Evolutionary conservation across 2,888 invertebrate genomes (phyloP), one percentile per base, ranked within the genome.

Genomic region (Zaprionus bogoriensis): DNA sequence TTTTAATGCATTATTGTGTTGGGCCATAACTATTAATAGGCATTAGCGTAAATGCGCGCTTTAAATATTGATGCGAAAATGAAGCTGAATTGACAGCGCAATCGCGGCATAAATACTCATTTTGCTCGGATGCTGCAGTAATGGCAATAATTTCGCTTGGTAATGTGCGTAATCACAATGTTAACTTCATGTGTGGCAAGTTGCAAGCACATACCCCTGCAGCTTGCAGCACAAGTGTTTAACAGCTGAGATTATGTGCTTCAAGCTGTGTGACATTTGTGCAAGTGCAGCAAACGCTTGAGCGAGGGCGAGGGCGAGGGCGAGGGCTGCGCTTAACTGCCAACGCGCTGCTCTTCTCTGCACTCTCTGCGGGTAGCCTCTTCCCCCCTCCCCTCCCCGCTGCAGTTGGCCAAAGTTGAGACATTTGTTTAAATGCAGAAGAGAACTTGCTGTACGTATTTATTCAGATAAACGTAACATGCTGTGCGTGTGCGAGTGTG

Each of bases 91-190:
- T n/a, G 32, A 7, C 9, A 10, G 19, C 6, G n/a, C 20, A 7
- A 1, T 5, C 4, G 20, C 10, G 10, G 46, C 47, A 30, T 47
- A 39, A 48, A 48, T 42, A 9, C 14, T 19, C 48, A 53, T 47
- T 6, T 9, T n/a, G 42, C 25, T 3, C 14, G 12, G 32, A 32
- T 41, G 20, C 22, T 6, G 25, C 32, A 25, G 27, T 58, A 53
- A 72, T 73, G 67, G 62, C 67, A 73, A 67, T 70, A 50, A 72
- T 61, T 53, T 59, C 14, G 23, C 32, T 46, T 42, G 28, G 58
- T 51, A 72, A 70, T 70, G 67, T 62, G 44, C 19, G 70, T 72
- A 70, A 73, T 70, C 67, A 70, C 61, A 70, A 67, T 67, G 73
- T 50, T 54, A 67, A 67, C 50, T 72, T 72, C 30, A 67, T 67